Percentiles rank a stretch among this genome's conserved stretches.
phyloP scores from a whole-genome alignment of 2,113 vertebrate genomes.

The Lathamus discolor region DNA sequence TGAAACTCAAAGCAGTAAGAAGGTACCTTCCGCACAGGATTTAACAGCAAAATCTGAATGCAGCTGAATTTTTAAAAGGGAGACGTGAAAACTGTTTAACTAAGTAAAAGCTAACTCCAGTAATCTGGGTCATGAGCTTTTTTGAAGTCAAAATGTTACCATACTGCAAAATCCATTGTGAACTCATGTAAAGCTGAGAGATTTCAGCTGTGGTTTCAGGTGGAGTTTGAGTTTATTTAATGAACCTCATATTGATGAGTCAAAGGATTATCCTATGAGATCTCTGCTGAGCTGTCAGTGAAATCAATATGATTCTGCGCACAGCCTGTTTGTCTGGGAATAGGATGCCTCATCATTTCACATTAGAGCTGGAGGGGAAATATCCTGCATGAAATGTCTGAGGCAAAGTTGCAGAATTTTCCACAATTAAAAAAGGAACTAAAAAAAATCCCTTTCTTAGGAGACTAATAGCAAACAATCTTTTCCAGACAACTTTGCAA shows the following conservation, averaged over 20 bases:
- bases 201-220: not conserved
- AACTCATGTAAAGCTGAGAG: not conserved
- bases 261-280: not conserved
- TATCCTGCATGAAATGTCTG: not conserved
- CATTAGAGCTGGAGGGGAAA: not conserved
- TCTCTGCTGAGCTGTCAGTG: not conserved
- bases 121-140: not conserved
- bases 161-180: not conserved
- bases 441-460: not conserved
- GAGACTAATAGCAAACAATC: not conserved
- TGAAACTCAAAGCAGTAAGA: not conserved
- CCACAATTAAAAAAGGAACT: not conserved
- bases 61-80: not conserved
- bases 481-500: not conserved
- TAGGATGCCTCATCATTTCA: not conserved
- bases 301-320: not conserved
- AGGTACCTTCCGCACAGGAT: not conserved
- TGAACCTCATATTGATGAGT: not conserved
- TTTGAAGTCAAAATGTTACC: not conserved
- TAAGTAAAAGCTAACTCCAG: not conserved
- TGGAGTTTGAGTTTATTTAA: not conserved
- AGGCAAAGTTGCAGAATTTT: not conserved
- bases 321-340: not conserved
- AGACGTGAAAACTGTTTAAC: not conserved
- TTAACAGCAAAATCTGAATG: not conserved